Conservation (phyloP, 2,888 invertebrate genomes). For the Volucella bombylans region DNA sequence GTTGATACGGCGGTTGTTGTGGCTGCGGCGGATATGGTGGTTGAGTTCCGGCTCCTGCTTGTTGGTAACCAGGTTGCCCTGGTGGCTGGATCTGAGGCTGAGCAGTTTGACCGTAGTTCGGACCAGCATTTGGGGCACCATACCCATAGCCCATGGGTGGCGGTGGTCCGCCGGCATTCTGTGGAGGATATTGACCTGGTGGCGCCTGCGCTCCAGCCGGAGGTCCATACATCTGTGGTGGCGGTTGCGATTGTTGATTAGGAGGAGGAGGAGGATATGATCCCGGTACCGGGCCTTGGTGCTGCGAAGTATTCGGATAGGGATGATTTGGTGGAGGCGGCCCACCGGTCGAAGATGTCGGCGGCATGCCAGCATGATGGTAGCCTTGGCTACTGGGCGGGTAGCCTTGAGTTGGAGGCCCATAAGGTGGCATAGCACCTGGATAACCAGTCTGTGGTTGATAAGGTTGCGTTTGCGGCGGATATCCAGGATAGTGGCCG, state of each 20-base stretch:
- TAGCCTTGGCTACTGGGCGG: conserved; percentile 85
- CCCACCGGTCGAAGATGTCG: conserved; percentile 80
- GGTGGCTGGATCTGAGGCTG: conserved; percentile 78
- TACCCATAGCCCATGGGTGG: conserved; percentile 83
- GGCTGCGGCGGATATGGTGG: conserved; percentile 83
- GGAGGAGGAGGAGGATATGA: conserved; percentile 83
- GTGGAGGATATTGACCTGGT: conserved; percentile 81
- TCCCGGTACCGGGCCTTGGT: conserved; percentile 82
- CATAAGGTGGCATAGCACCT: conserved; percentile 79
- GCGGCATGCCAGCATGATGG: conserved; percentile 83
- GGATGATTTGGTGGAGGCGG: conserved; percentile 82
- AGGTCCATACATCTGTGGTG: conserved; percentile 77
- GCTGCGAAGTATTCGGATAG: conserved; percentile 83
- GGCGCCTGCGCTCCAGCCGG: conserved; percentile 82
- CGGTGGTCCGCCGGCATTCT: conserved; percentile 82
- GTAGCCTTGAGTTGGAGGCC: conserved; percentile 83
- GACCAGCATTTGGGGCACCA: conserved; percentile 77
- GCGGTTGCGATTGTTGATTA: conserved; percentile 77
- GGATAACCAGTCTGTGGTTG: conserved; percentile 86
- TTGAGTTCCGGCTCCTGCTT: conserved; percentile 79
- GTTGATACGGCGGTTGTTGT: conserved; percentile 81
- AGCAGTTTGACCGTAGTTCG: conserved; percentile 74
- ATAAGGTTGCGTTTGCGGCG: conserved; percentile 84
- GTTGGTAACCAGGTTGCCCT: conserved; percentile 81
- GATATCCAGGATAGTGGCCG: conserved; percentile 83